phyloP scores from a whole-genome alignment of 2,888 invertebrate genomes.

The Didymodactylos carnosus region DNA sequence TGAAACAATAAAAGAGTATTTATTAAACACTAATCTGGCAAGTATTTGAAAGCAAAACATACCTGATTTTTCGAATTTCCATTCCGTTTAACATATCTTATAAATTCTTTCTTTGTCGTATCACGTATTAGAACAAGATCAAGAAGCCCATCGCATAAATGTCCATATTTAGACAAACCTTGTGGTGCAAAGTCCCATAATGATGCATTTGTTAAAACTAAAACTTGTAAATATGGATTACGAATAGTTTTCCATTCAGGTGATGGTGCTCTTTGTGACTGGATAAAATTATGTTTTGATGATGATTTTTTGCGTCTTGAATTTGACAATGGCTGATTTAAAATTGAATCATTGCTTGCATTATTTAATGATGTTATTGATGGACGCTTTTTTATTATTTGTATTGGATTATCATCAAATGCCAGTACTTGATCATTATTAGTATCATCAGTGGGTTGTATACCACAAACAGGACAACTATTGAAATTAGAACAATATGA shows the following conservation, averaged over 20 bases:
- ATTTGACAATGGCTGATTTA: too few species aligned
- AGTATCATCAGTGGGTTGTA: not conserved
- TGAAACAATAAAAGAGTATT: not conserved
- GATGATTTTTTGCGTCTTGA: not conserved
- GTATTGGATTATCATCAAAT: not conserved
- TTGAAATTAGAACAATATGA: too few species aligned
- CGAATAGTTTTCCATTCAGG: not conserved
- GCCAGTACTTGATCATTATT: not conserved
- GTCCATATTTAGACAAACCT: constrained; percentile 26
- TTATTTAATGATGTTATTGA: not conserved
- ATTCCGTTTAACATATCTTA: constrained; percentile 25
- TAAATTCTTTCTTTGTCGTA: constrained; percentile 24
- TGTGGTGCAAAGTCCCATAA: constrained; percentile 23
- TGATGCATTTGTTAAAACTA: constrained; percentile 22
- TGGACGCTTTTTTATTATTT: not conserved
- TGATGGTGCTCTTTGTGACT: too few species aligned
- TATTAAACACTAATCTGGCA: too few species aligned
- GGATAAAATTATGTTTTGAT: not conserved
- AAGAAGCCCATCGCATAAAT: constrained; percentile 26
- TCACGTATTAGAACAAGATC: constrained; percentile 27
- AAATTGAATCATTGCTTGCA: not conserved
- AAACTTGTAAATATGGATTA: constrained; percentile 19
- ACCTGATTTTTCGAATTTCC: constrained; percentile 29
- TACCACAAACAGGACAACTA: not conserved
- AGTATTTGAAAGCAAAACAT: not conserved